phyloP scores from a whole-genome alignment of 2,888 invertebrate species.

The Zeuzera pyrina region DNA sequence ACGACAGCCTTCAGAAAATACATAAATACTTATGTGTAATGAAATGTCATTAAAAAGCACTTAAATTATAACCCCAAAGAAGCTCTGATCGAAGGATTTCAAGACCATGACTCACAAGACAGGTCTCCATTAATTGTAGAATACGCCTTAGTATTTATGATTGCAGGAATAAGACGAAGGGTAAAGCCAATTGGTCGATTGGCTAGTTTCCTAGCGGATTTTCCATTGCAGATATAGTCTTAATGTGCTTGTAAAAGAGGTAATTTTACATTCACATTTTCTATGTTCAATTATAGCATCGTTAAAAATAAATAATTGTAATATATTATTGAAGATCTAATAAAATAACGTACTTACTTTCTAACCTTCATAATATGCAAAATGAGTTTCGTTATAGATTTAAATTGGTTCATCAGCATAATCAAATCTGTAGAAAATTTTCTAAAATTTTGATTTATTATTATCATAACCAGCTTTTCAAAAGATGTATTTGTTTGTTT shows the following conservation, averaged over 20 bases:
- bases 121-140: constrained; percentile 3
- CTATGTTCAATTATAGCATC: too few species aligned
- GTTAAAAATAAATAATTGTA: too few species aligned
- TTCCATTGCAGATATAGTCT: constrained; percentile 10
- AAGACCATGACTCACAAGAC: constrained; percentile 3
- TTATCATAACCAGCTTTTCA: too few species aligned
- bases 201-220: constrained; percentile 9
- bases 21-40: constrained; percentile 4
- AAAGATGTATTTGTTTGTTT: too few species aligned
- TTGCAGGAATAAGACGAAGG: constrained; percentile 8
- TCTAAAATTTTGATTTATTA: too few species aligned
- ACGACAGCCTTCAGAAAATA: constrained; percentile 1
- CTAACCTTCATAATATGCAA: too few species aligned
- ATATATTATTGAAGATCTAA: too few species aligned
- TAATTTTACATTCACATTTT: too few species aligned
- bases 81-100: constrained; percentile 1
- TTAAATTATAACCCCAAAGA: constrained; percentile 1
- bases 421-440: too few species aligned
- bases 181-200: constrained; percentile 10
- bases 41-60: constrained; percentile 5
- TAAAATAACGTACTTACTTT: too few species aligned
- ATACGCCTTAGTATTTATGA: constrained; percentile 1
- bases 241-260: constrained; percentile 12
- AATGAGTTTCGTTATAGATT: too few species aligned
- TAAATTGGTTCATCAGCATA: too few species aligned